A percentile compares a stretch with the other conserved stretches of the same genome.
These are phyloP conservation scores for Apostichopus leukothele DNA, from an alignment of 53 echinoderm and acorn worm species.

Conservation along the genomic window DNA sequence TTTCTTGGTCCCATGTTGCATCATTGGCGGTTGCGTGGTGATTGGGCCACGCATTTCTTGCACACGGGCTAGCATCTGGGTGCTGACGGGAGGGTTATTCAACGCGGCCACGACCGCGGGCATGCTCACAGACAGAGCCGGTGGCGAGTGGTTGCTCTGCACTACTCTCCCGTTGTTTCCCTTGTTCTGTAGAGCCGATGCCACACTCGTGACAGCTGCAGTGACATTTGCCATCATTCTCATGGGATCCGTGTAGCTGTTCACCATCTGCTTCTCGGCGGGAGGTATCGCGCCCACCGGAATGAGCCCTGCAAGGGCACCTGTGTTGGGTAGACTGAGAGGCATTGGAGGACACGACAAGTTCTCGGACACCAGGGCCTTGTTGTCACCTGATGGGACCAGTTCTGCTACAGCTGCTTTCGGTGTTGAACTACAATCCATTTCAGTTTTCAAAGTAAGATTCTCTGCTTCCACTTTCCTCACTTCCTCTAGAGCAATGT, in stretches of 20 bases:
- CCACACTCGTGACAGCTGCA: conserved; percentile 41
- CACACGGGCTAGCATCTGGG: conserved; percentile 5
- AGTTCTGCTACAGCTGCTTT: conserved; percentile 31
- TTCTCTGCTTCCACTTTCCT: conserved; percentile 15
- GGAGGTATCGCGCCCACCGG: conserved; percentile 10
- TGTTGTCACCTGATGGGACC: conserved; percentile 26
- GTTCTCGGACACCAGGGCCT: conserved; percentile 5
- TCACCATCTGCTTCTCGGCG: conserved; percentile 7
- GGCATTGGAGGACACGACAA: conserved; percentile 12
- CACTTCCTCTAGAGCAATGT: not conserved
- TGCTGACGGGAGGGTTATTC: conserved; percentile 41
- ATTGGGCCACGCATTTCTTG: not conserved
- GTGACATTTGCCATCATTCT: conserved; percentile 47
- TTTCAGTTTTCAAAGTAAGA: not conserved
- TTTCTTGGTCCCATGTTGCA: conserved; percentile 40
- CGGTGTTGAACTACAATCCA: not conserved
- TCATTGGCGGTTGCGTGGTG: conserved; percentile 49
- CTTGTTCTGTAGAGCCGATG: conserved; percentile 30
- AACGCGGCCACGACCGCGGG: conserved; percentile 86
- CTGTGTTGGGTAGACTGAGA: conserved; percentile 28
- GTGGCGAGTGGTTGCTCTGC: conserved; percentile 37
- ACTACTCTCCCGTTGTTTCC: not conserved
- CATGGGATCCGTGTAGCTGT: not conserved
- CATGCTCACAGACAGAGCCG: conserved; percentile 69
- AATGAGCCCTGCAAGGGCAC: conserved; percentile 17